A percentile compares a stretch with the other conserved stretches of the same genome.
Evolutionary conservation across 2,113 vertebrate genomes (phyloP).

Genomic region (Vidua chalybeata): DNA sequence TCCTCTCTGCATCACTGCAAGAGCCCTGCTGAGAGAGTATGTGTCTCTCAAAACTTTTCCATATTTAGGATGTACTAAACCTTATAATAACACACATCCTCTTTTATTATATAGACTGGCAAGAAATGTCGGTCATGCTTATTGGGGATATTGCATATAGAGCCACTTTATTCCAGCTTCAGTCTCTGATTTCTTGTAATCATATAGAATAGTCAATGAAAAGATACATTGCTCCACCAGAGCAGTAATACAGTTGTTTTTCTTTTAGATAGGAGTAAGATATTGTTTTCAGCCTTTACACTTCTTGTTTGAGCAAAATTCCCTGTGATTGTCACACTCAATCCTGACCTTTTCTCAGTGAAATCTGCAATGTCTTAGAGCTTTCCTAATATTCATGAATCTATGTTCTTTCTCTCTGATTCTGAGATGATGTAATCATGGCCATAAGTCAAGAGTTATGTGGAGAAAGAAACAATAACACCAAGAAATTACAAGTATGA

Average conservation of each 20-base stretch:
- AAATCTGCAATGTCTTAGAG: background rate
- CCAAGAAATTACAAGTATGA: background rate
- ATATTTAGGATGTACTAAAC: background rate
- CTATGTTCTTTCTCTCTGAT: background rate
- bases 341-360: background rate
- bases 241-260: background rate
- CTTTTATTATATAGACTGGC: background rate
- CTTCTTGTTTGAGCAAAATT: background rate
- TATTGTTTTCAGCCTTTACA: background rate
- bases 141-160: background rate
- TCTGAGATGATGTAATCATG: background rate
- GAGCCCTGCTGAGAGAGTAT: background rate
- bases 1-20: background rate
- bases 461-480: background rate
- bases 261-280: background rate
- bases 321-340: background rate
- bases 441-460: background rate
- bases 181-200: background rate
- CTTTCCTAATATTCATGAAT: background rate
- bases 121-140: background rate
- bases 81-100: background rate
- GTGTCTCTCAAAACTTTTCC: background rate
- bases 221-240: background rate
- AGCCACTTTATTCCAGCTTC: background rate
- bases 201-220: background rate